Base-by-base conservation (phyloP, 2,113 vertebrate species). In the Grammomys surdaster region DNA sequence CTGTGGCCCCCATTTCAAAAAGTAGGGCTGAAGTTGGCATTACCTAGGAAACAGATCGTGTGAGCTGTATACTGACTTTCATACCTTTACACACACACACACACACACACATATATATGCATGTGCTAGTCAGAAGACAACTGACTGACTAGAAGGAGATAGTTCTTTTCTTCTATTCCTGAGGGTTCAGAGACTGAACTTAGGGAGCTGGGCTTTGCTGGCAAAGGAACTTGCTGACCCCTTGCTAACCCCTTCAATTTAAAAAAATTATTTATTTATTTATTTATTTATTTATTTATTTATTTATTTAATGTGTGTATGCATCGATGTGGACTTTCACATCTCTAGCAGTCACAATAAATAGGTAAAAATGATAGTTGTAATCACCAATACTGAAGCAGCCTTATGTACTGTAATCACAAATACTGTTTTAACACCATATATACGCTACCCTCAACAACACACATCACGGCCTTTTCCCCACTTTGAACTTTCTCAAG, bases 281-380 rank as follows among this genome's bases (percentile, higher is more conserved):
- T 67, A 26, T 69, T 24, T 65, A 65, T 26, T 20, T 26, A 33
- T 60, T 22, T 40, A n/a, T n/a, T n/a, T n/a, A 78, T 51, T 51
- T 48, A 48, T 26, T 24, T 26, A 78, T 5, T n/a, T n/a, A 56
- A 20, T 81, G 33, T n/a, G 36, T 58, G 20, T 26, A 4, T 12
- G 14, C 33, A 58, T 85, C 4, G 10, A 6, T 20, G 40, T 31
- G 8, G 65, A 92, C 81, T 88, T 92, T 92, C 48, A 70, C 77
- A 76, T 54, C 22, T 76, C 75, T 75, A 51, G 75, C 46, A 36
- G 14, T 26, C 60, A 96, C 28, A 36, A 77, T 63, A 12, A n/a
- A 65, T 94, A 75, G 10, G 0, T 40, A 78, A 94, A 93, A 90
- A 72, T 95, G 85, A 17, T 80, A 69, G 82, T 88, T 76, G 4